A percentile compares a stretch with the other conserved stretches of the same genome.
phyloP scores from a whole-genome alignment of 37 sponge, comb jelly and placozoan genomes.

The Mnemiopsis leidyi region DNA sequence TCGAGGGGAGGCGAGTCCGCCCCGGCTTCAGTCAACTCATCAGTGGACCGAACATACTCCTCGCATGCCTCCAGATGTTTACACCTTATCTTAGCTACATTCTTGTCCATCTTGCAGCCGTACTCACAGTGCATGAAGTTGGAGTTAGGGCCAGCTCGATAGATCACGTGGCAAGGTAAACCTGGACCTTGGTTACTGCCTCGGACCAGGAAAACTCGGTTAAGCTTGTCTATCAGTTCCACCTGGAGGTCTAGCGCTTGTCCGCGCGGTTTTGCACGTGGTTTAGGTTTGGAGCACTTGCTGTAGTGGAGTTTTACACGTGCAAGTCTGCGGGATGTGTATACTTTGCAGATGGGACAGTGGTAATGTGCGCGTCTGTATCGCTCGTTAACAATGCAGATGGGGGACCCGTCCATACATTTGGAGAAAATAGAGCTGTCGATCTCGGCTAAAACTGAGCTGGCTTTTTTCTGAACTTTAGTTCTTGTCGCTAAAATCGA shows the following conservation, averaged over 20 bases:
- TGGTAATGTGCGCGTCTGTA: slow-evolving; percentile 27
- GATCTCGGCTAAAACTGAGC: background rate
- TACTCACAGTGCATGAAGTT: slow-evolving; percentile 54
- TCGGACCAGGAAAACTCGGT: slow-evolving; percentile 43
- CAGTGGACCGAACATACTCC: background rate
- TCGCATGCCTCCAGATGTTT: slow-evolving; percentile 28
- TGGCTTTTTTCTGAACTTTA: slow-evolving; percentile 1
- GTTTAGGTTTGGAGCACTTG: slow-evolving; percentile 22
- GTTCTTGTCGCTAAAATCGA: background rate
- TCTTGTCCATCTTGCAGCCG: slow-evolving; percentile 34
- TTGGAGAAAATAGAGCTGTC: background rate
- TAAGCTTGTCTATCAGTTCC: slow-evolving; percentile 52
- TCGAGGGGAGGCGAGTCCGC: slow-evolving; percentile 29
- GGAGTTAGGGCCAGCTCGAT: slow-evolving; percentile 39
- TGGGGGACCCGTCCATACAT: background rate
- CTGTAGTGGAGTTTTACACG: slow-evolving; percentile 54
- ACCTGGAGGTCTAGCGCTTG: slow-evolving; percentile 19
- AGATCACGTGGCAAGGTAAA: slow-evolving; percentile 27
- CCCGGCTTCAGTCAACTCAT: slow-evolving; percentile 33
- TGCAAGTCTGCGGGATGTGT: slow-evolving; percentile 13
- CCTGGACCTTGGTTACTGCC: slow-evolving; percentile 51
- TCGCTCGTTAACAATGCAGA: background rate
- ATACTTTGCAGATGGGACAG: slow-evolving; percentile 32
- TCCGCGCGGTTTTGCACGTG: slow-evolving; percentile 14
- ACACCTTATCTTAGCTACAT: background rate